Percentiles rank a stretch among this genome's conserved stretches.
Conservation (phyloP, 1,140 invertebrate genomes). For the Eupristina koningsbergeri region DNA sequence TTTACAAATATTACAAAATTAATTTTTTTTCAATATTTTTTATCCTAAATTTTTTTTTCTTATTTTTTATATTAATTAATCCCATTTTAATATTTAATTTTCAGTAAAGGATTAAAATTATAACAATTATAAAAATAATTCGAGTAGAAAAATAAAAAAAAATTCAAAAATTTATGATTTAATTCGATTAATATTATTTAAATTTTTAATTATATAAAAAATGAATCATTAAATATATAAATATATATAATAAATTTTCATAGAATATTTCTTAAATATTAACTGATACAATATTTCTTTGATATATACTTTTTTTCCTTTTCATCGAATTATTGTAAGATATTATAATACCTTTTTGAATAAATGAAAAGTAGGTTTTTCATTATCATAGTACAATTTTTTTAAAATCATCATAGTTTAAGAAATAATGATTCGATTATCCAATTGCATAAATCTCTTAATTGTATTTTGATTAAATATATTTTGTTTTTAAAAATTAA, state of each 20-base stretch:
- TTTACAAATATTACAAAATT: no score
- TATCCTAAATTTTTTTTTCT: no score
- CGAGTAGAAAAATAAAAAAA: no score
- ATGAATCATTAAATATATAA: not conserved
- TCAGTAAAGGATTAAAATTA: not conserved
- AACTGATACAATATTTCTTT: not conserved
- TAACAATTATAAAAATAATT: no score
- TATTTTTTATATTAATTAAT: no score
- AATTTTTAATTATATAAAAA: not conserved
- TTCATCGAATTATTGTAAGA: not conserved
- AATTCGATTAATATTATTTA: not conserved
- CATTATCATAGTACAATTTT: not conserved
- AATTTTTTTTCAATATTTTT: no score
- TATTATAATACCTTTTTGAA: not conserved
- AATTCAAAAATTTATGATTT: not conserved
- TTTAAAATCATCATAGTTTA: no score
- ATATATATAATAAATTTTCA: not conserved
- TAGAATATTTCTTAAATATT: not conserved
- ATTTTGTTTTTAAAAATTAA: no score
- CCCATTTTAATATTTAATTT: no score
- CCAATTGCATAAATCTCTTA: not conserved
- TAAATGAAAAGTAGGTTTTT: not conserved
- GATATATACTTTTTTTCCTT: no score
- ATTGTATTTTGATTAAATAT: no score
- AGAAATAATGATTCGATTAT: no score